Percentiles rank a stretch among this genome's conserved stretches.
These are phyloP conservation scores for Drosophila oshimai DNA, from an alignment of 1,140 invertebrate species.

Conservation along the genomic window DNA sequence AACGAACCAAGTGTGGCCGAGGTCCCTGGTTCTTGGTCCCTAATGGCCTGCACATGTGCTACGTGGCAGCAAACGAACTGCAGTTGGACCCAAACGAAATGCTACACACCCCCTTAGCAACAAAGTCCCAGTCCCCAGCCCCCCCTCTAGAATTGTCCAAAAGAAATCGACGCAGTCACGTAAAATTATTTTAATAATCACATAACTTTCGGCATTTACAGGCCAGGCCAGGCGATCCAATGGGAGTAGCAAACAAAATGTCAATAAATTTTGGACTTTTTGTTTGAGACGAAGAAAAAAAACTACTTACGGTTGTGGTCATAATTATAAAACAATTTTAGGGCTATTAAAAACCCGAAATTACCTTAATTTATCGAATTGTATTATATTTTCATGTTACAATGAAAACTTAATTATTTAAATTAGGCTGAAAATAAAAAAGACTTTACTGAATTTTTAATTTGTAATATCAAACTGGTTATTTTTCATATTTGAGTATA, in stretches of 20 bases:
- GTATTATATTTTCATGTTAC: too few species aligned
- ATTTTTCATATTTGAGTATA: too few species aligned
- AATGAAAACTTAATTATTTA: too few species aligned
- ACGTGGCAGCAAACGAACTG: slow-evolving; percentile 75
- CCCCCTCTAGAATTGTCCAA: slow-evolving; percentile 47
- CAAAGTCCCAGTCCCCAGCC: background rate
- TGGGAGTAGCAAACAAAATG: slow-evolving; percentile 68
- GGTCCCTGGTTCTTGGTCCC: slow-evolving; percentile 48
- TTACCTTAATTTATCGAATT: too few species aligned
- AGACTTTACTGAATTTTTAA: too few species aligned
- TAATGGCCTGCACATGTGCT: slow-evolving; percentile 76
- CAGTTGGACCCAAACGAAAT: slow-evolving; percentile 30
- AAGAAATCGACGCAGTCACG: slow-evolving; percentile 78
- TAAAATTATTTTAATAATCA: slow-evolving; percentile 81
- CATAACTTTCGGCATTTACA: slow-evolving; percentile 80
- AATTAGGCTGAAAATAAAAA: too few species aligned
- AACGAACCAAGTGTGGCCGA: slow-evolving; percentile 72
- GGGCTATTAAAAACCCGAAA: too few species aligned
- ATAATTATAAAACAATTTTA: background rate
- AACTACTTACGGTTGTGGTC: background rate
- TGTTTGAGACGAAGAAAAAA: slow-evolving; percentile 11
- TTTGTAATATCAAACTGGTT: too few species aligned
- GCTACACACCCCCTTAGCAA: slow-evolving; percentile 3
- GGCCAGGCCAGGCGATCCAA: slow-evolving; percentile 63
- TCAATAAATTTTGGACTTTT: slow-evolving; percentile 61